Percentiles rank a stretch among this genome's conserved stretches.
These are phyloP conservation scores for Chamaetylas fuelleborni DNA, from an alignment of 2,113 vertebrate species.

Conservation along the genomic window DNA sequence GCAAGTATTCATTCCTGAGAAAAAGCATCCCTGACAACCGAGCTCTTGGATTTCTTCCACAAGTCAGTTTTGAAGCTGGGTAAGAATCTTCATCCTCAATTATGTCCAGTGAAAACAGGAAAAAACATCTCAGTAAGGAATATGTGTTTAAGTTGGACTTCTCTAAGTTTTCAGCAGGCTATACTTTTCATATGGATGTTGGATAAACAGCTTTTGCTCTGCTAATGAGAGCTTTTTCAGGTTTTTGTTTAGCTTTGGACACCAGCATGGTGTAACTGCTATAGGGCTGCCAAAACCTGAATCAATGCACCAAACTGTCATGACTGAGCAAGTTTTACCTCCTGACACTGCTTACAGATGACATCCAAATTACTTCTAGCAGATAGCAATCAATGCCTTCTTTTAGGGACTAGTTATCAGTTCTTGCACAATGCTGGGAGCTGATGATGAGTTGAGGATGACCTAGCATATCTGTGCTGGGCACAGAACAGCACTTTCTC, in stretches of 20 bases:
- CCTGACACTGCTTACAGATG: background rate
- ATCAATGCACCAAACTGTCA: background rate
- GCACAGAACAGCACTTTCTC: background rate
- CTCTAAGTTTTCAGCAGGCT: background rate
- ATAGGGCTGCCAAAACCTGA: background rate
- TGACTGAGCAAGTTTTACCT: background rate
- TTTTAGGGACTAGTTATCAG: background rate
- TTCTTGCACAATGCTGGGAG: background rate
- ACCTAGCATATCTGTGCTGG: background rate
- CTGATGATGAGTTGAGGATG: background rate
- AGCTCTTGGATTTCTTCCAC: background rate
- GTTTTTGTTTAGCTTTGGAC: background rate
- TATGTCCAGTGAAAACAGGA: background rate
- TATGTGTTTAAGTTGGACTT: background rate
- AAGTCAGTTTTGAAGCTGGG: background rate
- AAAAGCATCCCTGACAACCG: background rate
- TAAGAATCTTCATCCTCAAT: background rate
- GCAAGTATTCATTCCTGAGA: background rate
- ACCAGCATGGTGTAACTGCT: background rate
- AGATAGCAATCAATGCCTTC: background rate
- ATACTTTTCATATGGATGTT: background rate
- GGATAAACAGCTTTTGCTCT: background rate
- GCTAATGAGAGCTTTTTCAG: background rate
- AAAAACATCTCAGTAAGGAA: background rate
- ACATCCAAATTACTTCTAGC: background rate